Evolutionary conservation across 2,888 invertebrate genomes (phyloP).

Genomic region (Pegoplata infirma): DNA sequence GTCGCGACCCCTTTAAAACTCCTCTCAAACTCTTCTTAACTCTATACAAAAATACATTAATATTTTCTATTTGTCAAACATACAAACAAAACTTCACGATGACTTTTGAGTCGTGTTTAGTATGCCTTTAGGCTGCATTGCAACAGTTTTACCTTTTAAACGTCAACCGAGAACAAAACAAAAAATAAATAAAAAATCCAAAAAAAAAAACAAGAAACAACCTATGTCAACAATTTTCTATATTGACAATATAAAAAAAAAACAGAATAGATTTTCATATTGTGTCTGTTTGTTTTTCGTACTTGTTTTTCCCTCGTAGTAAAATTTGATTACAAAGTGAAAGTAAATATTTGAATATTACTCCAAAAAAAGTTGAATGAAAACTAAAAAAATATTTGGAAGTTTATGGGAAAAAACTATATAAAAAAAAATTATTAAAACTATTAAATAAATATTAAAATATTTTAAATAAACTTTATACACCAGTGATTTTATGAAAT

Average conservation of each 20-base stretch:
- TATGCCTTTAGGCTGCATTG: conserved; percentile 55
- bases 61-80: not conserved
- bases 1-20: no score
- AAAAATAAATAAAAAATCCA: no score
- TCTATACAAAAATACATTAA: no score
- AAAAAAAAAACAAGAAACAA: not conserved
- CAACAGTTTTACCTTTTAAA: conserved; percentile 46
- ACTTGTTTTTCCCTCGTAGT: no score
- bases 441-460: not conserved
- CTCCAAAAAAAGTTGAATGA: no score
- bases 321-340: conserved; percentile 35
- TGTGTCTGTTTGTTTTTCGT: conserved; percentile 10
- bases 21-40: not conserved
- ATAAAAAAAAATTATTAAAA: not conserved
- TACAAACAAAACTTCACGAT: not conserved
- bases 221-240: no score
- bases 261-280: not conserved
- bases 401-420: not conserved
- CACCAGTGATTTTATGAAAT: conserved; percentile 12
- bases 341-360: conserved; percentile 41
- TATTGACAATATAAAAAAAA: conserved; percentile 22
- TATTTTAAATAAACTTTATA: no score
- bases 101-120: conserved; percentile 8
- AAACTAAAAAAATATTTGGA: not conserved
- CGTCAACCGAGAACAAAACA: no score